Base-by-base conservation (phyloP, 35 echinoderm and acorn worm species). In the Ptychodera flava region DNA sequence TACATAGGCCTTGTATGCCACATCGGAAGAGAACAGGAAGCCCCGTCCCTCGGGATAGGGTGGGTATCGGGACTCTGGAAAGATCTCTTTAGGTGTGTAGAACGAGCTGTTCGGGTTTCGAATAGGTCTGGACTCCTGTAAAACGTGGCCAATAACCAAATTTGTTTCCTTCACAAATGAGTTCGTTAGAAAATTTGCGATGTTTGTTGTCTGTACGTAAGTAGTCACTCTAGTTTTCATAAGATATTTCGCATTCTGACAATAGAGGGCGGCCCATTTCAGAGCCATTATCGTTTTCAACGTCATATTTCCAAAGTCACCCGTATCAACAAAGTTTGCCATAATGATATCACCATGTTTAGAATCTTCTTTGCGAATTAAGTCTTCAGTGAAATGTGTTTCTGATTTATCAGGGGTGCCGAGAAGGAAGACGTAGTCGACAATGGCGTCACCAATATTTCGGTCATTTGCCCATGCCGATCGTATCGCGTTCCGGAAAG, bases 11-110 rank as follows among this genome's bases (percentile, higher is more conserved):
- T 87, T 80, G 33, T 79, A 15, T 16, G 78, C 86, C 2, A 80
- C 38, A 34, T 87, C 86, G 35, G 52, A 38, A 1, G 86, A 87
- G 78, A 87, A 78, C 15, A 87, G 36, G 77, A 79, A 87, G 15
- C 76, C 86, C 2, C 76, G 76, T 28, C 86, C 86, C 16, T 76
- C 79, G 52, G 36, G 79, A 87, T 79, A 87, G 0, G 86, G 86
- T 30, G 86, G 86, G 34, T 36, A 87, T 37, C 79, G 78, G 31
- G 16, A 15, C 6, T 64, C 45, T 22, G 45, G 45, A 22, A 12
- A 64, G 6, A 64, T 64, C 22, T 64, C 45, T 64, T 12, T 64
- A 6, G 45, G 45, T 64, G 45, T 64, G 45, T 64, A 64, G 45
- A 64, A 64, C 6, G 45, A 12, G 45, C 45, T 64, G 45, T 82